A percentile compares a stretch with the other conserved stretches of the same genome.
Evolutionary conservation across 2,888 invertebrate species (phyloP).

Genomic region (Cryptus armator): DNA sequence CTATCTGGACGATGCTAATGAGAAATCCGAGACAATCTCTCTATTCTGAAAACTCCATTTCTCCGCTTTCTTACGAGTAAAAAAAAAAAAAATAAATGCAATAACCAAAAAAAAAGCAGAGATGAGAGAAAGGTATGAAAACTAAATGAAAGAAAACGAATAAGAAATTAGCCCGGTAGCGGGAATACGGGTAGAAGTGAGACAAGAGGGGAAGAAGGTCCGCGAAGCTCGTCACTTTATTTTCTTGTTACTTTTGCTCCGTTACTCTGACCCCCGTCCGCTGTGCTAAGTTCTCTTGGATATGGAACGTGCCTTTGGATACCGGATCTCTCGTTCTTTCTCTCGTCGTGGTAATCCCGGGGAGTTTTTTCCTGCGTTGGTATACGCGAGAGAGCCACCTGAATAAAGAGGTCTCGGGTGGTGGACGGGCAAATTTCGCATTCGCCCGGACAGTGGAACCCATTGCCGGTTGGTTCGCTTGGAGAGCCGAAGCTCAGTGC

Average conservation of each 20-base stretch:
- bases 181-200: slow-evolving; percentile 53
- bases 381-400: slow-evolving; percentile 30
- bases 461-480: neutral
- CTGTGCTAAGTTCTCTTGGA: slow-evolving; percentile 19
- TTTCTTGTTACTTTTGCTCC: slow-evolving; percentile 76
- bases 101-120: neutral
- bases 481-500: slow-evolving; percentile 52
- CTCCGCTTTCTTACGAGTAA: neutral
- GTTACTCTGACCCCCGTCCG: slow-evolving; percentile 25
- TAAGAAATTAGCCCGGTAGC: slow-evolving; percentile 21
- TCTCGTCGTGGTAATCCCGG: slow-evolving; percentile 73
- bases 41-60: neutral
- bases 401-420: slow-evolving; percentile 59
- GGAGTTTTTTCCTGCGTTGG: slow-evolving; percentile 60
- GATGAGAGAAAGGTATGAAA: slow-evolving; percentile 5
- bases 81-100: neutral
- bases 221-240: slow-evolving; percentile 77
- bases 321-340: slow-evolving; percentile 40
- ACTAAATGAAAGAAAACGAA: slow-evolving; percentile 39
- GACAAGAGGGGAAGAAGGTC: slow-evolving; percentile 55
- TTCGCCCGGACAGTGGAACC: slow-evolving; percentile 20
- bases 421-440: slow-evolving; percentile 55
- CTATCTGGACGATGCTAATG: neutral
- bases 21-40: neutral
- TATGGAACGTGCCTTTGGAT: slow-evolving; percentile 53